phyloP scores from a whole-genome alignment of 2,797 vertebrate genomes.

The Anabas testudineus region DNA sequence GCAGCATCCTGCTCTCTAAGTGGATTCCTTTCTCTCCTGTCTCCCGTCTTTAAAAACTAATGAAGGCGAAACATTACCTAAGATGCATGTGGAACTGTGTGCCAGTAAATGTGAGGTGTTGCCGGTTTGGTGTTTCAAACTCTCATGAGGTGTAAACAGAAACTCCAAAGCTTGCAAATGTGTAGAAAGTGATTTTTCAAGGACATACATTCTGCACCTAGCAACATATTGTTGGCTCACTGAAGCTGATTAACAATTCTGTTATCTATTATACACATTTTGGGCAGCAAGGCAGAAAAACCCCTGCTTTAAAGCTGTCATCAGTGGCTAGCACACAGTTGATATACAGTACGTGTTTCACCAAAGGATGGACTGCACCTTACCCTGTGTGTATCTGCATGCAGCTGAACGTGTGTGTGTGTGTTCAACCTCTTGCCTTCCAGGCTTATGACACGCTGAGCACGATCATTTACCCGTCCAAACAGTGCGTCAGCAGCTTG shows the following conservation, averaged over 20 bases:
- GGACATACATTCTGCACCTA: not conserved
- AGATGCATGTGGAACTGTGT: not conserved
- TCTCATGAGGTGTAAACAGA: not conserved
- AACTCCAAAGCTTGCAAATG: not conserved
- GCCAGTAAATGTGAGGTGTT: not conserved
- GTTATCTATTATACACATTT: not conserved
- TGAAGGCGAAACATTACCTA: not conserved
- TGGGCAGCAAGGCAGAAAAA: slow-evolving; percentile 3
- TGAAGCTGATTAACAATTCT: slow-evolving; percentile 2
- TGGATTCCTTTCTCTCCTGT: not conserved
- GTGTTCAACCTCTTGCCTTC: not conserved
- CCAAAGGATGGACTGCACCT: not conserved
- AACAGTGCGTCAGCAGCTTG: slow-evolving; percentile 36
- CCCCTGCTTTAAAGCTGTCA: slow-evolving; percentile 1
- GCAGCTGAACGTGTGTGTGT: not conserved
- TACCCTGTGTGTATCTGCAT: not conserved
- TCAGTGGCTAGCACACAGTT: not conserved
- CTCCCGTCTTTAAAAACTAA: not conserved
- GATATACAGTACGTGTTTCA: not conserved
- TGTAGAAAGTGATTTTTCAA: not conserved
- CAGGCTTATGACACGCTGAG: slow-evolving; percentile 19
- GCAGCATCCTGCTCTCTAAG: slow-evolving; percentile 11
- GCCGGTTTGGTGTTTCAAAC: not conserved
- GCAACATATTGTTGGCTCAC: slow-evolving; percentile 1
- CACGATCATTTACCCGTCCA: slow-evolving; percentile 60